These are phyloP conservation scores for Typhlichthys eigenmanni DNA, from an alignment of 2,797 vertebrate genomes.

Conservation along the genomic window DNA sequence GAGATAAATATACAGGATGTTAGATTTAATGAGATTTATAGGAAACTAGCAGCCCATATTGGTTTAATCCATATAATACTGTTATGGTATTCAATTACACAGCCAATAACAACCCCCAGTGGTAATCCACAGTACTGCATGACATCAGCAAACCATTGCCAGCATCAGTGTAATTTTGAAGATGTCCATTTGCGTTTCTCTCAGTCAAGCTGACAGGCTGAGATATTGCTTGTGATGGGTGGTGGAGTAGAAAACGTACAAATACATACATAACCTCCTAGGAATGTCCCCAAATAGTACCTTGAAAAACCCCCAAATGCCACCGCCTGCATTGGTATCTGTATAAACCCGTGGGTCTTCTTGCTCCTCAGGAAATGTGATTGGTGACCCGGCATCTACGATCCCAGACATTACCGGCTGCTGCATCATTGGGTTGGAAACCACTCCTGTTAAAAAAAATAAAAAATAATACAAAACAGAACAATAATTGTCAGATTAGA, in stretches of 20 bases:
- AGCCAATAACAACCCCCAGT: too few species aligned
- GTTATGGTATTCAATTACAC: too few species aligned
- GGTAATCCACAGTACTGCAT: too few species aligned
- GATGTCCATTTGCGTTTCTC: too few species aligned
- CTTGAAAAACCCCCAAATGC: constrained; percentile 96
- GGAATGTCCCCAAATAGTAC: constrained; percentile 57
- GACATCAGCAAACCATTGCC: neutral
- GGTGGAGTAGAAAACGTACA: neutral
- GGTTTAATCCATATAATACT: too few species aligned
- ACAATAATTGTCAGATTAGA: neutral
- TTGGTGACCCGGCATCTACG: constrained; percentile 79
- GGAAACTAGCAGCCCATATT: too few species aligned
- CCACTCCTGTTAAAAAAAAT: constrained; percentile 67
- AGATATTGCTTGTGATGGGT: neutral
- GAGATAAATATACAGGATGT: too few species aligned
- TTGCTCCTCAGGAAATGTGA: constrained; percentile 93
- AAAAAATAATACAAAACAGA: neutral
- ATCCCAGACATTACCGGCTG: constrained; percentile 77
- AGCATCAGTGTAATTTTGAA: too few species aligned
- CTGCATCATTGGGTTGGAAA: constrained; percentile 82
- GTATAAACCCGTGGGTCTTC: constrained; percentile 82
- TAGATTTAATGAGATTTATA: too few species aligned
- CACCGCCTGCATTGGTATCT: constrained; percentile 70
- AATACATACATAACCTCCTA: neutral
- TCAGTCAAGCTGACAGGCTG: neutral